phyloP scores from a whole-genome alignment of 2,113 vertebrate species.

The Cyprinodon brontotheroides region DNA sequence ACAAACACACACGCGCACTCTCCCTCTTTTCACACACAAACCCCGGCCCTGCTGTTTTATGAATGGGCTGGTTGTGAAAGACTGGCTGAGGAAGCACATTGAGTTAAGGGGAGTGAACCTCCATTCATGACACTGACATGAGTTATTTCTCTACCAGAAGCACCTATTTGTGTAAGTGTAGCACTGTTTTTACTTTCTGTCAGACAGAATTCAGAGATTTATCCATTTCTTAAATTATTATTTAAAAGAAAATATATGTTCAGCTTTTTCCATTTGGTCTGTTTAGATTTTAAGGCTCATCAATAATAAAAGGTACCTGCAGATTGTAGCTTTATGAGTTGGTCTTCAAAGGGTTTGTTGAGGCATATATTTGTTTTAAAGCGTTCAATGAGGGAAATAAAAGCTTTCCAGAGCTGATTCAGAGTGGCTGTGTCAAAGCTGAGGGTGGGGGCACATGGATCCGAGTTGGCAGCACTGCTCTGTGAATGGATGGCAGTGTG shows the following conservation, averaged over 20 bases:
- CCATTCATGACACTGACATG: slow-evolving; percentile 71
- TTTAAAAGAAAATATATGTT: neutral
- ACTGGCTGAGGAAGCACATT: slow-evolving; percentile 80
- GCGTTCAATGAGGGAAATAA: slow-evolving; percentile 56
- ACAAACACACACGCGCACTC: slow-evolving; percentile 46
- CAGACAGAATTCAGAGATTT: neutral
- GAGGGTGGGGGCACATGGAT: slow-evolving; percentile 39
- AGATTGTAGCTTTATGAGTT: neutral
- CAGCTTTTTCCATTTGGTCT: neutral
- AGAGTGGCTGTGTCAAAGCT: slow-evolving; percentile 55
- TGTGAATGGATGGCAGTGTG: slow-evolving; percentile 74
- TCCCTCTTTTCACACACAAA: slow-evolving; percentile 31
- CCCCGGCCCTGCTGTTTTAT: slow-evolving; percentile 76
- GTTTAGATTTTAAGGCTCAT: neutral
- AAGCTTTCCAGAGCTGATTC: slow-evolving; percentile 62
- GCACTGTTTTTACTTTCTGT: slow-evolving; percentile 4
- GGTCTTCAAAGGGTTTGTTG: neutral
- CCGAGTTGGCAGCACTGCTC: slow-evolving; percentile 53
- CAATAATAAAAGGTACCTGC: neutral
- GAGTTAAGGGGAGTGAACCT: slow-evolving; percentile 71
- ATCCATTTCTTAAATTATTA: neutral
- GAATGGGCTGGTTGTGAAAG: slow-evolving; percentile 84
- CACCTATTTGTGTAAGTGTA: slow-evolving; percentile 31
- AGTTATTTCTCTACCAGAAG: slow-evolving; percentile 36
- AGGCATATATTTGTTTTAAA: slow-evolving; percentile 35